Conservation (phyloP, 2,888 invertebrate species). For the Dolichopus griseipennis region DNA sequence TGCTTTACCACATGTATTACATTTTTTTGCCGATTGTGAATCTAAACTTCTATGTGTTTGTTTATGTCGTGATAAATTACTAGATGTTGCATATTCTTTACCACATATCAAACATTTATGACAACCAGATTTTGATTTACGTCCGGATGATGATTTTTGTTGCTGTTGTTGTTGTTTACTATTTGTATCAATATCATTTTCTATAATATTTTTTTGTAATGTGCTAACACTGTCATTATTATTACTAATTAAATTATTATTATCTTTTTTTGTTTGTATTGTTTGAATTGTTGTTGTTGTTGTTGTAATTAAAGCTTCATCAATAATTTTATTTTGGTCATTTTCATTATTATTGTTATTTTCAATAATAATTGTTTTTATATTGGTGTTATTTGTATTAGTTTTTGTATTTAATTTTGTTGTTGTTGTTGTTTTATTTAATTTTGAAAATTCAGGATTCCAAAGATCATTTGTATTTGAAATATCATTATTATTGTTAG, state of each 20-base stretch:
- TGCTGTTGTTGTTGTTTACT: conserved; percentile 30
- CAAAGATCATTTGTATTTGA: conserved; percentile 15
- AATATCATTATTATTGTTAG: background rate
- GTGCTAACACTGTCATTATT: conserved; percentile 19
- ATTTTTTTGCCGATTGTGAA: conserved; percentile 90
- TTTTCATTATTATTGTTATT: conserved; percentile 44
- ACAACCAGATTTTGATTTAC: conserved; percentile 27
- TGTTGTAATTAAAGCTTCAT: conserved; percentile 14
- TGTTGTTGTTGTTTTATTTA: conserved; percentile 18
- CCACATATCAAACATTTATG: conserved; percentile 83
- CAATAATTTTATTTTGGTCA: conserved; percentile 40
- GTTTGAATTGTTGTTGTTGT: background rate
- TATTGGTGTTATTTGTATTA: background rate
- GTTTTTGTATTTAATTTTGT: too few species aligned
- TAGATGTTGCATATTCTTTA: conserved; percentile 84
- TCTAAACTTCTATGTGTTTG: conserved; percentile 89
- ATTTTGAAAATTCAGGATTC: conserved; percentile 18
- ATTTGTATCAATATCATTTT: conserved; percentile 10
- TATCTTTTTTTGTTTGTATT: conserved; percentile 12
- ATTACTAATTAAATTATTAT: conserved; percentile 19
- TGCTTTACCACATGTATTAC: conserved; percentile 89
- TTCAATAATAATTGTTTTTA: conserved; percentile 33
- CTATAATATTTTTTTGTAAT: conserved; percentile 20
- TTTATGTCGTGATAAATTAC: conserved; percentile 81
- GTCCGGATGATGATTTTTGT: background rate